Base-by-base conservation (phyloP, 2,888 invertebrate genomes). In the Drosophila stalkeri region DNA sequence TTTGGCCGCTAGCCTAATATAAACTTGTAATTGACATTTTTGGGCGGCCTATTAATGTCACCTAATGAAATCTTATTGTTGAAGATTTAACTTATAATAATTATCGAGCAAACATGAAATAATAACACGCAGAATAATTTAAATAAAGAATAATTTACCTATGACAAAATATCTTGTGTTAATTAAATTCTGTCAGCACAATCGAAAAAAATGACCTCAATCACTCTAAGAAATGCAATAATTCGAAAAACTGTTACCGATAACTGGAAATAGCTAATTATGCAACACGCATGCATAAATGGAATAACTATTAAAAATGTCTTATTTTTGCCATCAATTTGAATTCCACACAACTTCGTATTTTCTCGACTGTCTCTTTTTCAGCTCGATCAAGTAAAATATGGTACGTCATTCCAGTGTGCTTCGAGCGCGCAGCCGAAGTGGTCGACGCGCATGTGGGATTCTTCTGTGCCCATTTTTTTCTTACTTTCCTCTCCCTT, bases 61-160 rank as follows among this genome's bases (percentile, higher is more conserved):
- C 69, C 75, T 71, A 66, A 73, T 56, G 54, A 74, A 78, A 86
- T 82, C 77, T 87, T 77, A 85, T 82, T 82, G 82, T 89, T 80
- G 74, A 69, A 86, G 75, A 81, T 89, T 80, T 75, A 88, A 72
- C 77, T 82, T 81, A 80, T 72, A 82, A 76, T 74, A 82, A 75
- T 75, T 79, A 80, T 82, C 75, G 82, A 72, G 84, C 68, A 85
- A 79, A 77, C 80, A 79, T 75, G 69, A 71, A 72, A 77, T 75
- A 77, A 75, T 69, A 73, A 82, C 71, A 67, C 68, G 78, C 74
- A 80, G 79, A 76, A 72, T 64, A 66, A 81, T 78, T 80, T 71
- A 75, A 79, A 86, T 71, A 73, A 81, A 75, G 52, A 76, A 75
- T 76, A 78, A 74, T 76, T 76, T 69, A 76, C 72, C 76, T 82